These are phyloP conservation scores for Dinomys branickii DNA, from an alignment of 2,113 vertebrate genomes.

Conservation along the genomic window DNA sequence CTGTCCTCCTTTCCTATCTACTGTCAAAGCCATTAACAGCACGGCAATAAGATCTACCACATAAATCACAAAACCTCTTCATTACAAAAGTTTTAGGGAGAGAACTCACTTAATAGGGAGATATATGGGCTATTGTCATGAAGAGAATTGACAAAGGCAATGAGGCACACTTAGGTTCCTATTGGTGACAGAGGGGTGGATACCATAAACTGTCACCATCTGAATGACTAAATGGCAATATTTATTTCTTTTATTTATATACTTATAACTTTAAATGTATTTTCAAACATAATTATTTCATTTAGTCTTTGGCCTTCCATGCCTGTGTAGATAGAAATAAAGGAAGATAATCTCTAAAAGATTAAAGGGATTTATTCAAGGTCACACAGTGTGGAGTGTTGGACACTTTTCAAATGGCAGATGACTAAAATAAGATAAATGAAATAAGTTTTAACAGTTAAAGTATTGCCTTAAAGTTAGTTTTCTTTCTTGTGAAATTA, in stretches of 20 bases:
- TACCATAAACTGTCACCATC: not conserved
- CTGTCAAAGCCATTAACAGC: not conserved
- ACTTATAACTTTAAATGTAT: not conserved
- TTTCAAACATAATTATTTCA: not conserved
- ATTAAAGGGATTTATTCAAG: not conserved
- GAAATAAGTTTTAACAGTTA: not conserved
- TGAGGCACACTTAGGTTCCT: not conserved
- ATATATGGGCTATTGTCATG: no score
- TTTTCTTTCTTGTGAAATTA: not conserved
- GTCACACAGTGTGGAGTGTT: not conserved
- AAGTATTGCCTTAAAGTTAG: not conserved
- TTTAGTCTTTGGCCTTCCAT: not conserved
- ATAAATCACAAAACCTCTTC: not conserved
- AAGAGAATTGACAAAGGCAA: no score
- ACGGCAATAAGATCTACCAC: not conserved
- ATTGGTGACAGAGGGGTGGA: no score
- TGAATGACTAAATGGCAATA: not conserved
- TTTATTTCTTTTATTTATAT: not conserved
- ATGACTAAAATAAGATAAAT: not conserved
- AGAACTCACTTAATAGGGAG: not conserved
- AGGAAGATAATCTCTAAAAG: not conserved
- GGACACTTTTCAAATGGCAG: not conserved
- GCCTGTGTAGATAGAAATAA: not conserved
- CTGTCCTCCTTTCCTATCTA: not conserved
- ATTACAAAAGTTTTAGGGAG: not conserved